phyloP scores from a whole-genome alignment of 2,797 vertebrate species.

The Eulemur coronatus region DNA sequence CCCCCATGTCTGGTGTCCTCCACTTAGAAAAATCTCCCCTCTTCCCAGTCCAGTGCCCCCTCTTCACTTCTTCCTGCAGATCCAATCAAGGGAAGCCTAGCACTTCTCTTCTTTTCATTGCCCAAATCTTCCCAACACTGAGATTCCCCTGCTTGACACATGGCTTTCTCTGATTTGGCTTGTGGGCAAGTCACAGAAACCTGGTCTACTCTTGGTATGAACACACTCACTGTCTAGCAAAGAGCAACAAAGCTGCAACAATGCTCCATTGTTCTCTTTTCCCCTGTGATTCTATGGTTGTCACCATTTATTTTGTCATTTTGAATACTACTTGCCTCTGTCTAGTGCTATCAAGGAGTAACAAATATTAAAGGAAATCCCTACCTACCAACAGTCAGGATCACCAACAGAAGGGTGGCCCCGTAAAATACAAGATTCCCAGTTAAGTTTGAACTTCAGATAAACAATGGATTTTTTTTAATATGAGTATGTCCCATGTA shows the following conservation, averaged over 20 bases:
- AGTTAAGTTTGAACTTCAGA: constrained; percentile 40
- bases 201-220: neutral
- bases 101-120: neutral
- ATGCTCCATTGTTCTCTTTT: neutral
- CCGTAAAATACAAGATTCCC: neutral
- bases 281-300: neutral
- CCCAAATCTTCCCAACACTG: neutral
- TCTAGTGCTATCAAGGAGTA: neutral
- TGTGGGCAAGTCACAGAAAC: neutral
- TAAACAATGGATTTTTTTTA: constrained; percentile 15
- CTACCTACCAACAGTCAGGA: neutral
- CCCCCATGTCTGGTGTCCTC: neutral
- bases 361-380: constrained; percentile 50
- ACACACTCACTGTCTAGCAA: neutral
- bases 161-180: neutral
- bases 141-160: neutral
- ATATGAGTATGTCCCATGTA: neutral
- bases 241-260: neutral
- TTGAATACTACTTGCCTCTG: constrained; percentile 56
- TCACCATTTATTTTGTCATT: constrained; percentile 63
- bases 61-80: neutral
- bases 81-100: neutral
- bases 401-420: neutral
- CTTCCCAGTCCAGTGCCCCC: neutral
- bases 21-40: neutral